Evolutionary conservation across 2,888 invertebrate species (phyloP), one percentile per base, ranked within the genome.

Genomic region (Lochmaea crataegi): DNA sequence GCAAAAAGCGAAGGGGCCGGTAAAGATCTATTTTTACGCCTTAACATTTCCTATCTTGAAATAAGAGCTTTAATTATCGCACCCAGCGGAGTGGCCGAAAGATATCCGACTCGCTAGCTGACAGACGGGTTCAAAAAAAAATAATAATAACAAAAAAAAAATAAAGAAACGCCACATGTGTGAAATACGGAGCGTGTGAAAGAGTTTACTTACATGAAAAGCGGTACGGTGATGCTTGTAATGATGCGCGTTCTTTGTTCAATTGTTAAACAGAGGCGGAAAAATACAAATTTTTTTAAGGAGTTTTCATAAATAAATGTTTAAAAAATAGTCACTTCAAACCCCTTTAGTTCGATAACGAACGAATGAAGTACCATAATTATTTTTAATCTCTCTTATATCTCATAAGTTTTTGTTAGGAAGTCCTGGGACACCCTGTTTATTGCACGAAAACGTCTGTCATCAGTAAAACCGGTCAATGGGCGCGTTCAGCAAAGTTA

Each of bases 131-230:
- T 68, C 75, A 70, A 56, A 72, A 68, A 66, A 72, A 63, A 74
- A 71, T 79, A 79, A 80, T 56, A 72, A 65, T 78, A 79, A 80
- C 60, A 72, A 65, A 68, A 66, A 71, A 71, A 73, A 68, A 78
- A 78, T 79, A 79, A 79, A 80, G 79, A 79, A 72, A 78, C 73
- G 76, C 80, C 81, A 82, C 82, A 82, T 82, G 82, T 82, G 81
- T 78, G 75, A 78, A 76, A 72, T 75, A 78, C 76, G 75, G 75
- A 82, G 78, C 82, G 82, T 82, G 82, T 82, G 82, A 82, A 82
- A 81, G 81, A 82, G 80, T 81, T 80, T 69, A 76, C 76, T 75
- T 76, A 77, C 78, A 76, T 78, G 81, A 79, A 48, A 65, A 12
- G 57, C 78, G 78, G 71, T 73, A 77, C 77, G 77, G 78, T 76